Conservation (phyloP, 2,797 vertebrate genomes). For the Enteromius unitaeniatus region DNA sequence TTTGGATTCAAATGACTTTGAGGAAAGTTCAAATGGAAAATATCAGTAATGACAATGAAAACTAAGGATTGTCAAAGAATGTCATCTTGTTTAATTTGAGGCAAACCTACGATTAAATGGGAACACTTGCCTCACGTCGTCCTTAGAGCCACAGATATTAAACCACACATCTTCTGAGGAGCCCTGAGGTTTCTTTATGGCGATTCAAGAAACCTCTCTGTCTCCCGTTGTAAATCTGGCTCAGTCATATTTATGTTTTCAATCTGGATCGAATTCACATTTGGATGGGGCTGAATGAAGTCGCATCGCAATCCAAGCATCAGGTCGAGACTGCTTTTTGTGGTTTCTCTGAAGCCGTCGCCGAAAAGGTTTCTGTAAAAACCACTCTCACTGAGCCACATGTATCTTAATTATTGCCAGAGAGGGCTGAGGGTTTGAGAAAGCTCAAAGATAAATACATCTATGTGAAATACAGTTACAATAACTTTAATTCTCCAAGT, state of each 20-base stretch:
- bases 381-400: slow-evolving; percentile 73
- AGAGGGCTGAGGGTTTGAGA: slow-evolving; percentile 57
- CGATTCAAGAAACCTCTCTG: slow-evolving; percentile 27
- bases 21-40: slow-evolving; percentile 21
- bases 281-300: slow-evolving; percentile 42
- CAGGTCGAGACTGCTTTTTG: slow-evolving; percentile 52
- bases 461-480: slow-evolving; percentile 43
- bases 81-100: slow-evolving; percentile 2
- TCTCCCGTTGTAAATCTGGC: slow-evolving; percentile 47
- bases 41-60: background rate
- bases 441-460: slow-evolving; percentile 64
- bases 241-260: slow-evolving; percentile 43
- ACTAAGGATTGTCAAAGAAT: background rate
- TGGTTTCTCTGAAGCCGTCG: slow-evolving; percentile 59
- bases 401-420: slow-evolving; percentile 74
- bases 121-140: background rate
- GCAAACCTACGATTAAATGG: background rate
- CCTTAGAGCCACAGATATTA: slow-evolving; percentile 10
- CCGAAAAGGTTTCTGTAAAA: slow-evolving; percentile 63
- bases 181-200: slow-evolving; percentile 10
- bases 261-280: slow-evolving; percentile 42
- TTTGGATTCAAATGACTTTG: background rate
- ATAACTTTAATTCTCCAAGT: slow-evolving; percentile 36
- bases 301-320: slow-evolving; percentile 51
- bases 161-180: slow-evolving; percentile 31